Base-by-base conservation (phyloP, 2,113 vertebrate species). In the Forbesichthys agassizii region DNA sequence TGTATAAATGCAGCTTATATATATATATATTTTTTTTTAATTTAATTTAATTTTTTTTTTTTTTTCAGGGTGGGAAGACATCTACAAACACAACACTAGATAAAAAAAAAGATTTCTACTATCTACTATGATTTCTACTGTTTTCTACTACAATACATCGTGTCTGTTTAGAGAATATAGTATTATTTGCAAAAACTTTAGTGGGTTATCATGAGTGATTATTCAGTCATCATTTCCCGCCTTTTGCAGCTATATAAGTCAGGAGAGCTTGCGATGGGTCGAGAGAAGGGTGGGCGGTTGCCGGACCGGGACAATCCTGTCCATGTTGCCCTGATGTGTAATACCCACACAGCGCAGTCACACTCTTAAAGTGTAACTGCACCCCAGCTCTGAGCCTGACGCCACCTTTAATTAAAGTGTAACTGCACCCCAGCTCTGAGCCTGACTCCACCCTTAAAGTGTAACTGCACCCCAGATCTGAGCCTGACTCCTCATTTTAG, bases 181-280 rank as follows among this genome's bases (percentile, higher is more conserved):
- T 63, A 27, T 87, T 80, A 88, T 91, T 88, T 91, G 76, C 85
- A 84, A 91, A 91, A 79, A 89, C 77, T 86, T 42, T 86, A 88
- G 73, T 79, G 84, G 83, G 82, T 84, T 66, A 56, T 48, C 47
- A 27, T 61, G 10, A 86, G 74, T 88, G 86, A 89, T 86, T 80
- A 90, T 91, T 27, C 2, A 27, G 1, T 27, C 27, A 3, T 27
- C 0, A 27, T 2, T 27, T 27, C 27, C 27, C 27, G 27, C 27
- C 27, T 27, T 27, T 27, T 27, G 27, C 27, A 27, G 27, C 89
- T 85, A 16, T 16, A 16, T 16, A 58, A 87, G 90, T 92, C 72
- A 69, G 56, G 89, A 89, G 86, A 77, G 83, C 82, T 90, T 77
- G 65, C 9, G 71, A 78, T 16, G 55, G 46, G 53, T 14, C 13